These are phyloP conservation scores for Aphyosemion australe DNA, from an alignment of 2,113 vertebrate genomes.

Conservation along the genomic window DNA sequence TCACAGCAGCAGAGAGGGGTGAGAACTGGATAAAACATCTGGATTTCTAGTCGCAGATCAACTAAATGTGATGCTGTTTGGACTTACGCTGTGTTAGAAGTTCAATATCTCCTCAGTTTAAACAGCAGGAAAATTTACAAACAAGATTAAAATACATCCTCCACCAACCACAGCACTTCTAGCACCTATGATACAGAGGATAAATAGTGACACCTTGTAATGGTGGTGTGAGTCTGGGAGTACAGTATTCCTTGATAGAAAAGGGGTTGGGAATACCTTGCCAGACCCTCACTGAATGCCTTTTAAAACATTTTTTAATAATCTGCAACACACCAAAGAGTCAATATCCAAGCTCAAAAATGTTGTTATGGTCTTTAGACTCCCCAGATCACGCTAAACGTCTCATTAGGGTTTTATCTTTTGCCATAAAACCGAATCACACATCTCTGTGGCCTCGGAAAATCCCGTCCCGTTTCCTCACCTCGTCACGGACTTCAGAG, in stretches of 20 bases:
- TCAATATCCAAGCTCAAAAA: no score
- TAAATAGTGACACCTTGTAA: not conserved
- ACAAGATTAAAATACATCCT: constrained; percentile 1
- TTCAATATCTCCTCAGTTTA: constrained; percentile 8
- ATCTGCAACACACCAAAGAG: no score
- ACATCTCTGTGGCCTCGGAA: not conserved
- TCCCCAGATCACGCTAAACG: no score
- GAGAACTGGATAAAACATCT: not conserved
- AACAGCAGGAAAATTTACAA: constrained; percentile 15
- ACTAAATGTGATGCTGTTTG: not conserved
- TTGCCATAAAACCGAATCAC: no score
- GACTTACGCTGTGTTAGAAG: constrained; percentile 43
- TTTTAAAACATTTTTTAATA: no score
- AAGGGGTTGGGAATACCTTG: no score
- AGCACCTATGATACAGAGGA: not conserved
- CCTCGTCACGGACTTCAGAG: constrained; percentile 87
- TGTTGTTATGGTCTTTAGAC: no score
- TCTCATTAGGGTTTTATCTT: no score
- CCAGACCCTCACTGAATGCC: no score
- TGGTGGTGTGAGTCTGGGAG: not conserved
- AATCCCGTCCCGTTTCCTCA: constrained; percentile 68
- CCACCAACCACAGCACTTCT: not conserved
- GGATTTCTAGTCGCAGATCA: constrained; percentile 17
- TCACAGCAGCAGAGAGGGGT: not conserved
- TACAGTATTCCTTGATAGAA: no score